Conservation (phyloP, 2,113 vertebrate genomes). For the Smithornis capensis region DNA sequence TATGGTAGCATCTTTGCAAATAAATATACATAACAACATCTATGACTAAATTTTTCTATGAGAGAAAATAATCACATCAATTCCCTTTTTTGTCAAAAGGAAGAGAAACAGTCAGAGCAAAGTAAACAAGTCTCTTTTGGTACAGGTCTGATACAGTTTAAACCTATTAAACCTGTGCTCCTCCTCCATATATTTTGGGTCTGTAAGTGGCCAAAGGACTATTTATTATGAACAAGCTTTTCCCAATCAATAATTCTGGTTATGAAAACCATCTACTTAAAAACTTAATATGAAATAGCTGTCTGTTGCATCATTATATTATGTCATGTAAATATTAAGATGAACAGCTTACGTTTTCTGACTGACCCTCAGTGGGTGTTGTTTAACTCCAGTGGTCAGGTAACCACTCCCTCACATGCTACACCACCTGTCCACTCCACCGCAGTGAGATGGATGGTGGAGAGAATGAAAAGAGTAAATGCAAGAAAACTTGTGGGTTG, state of each 20-base stretch:
- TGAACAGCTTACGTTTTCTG: not conserved
- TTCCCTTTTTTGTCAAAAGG: not conserved
- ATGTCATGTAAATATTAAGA: not conserved
- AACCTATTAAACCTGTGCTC: not conserved
- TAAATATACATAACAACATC: not conserved
- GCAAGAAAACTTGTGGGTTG: not conserved
- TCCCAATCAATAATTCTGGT: not conserved
- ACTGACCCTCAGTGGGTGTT: not conserved
- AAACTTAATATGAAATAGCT: not conserved
- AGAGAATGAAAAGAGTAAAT: not conserved
- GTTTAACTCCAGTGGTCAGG: not conserved
- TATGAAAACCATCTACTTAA: not conserved
- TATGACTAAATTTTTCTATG: not conserved
- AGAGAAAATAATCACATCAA: not conserved
- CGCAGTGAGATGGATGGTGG: accelerated
- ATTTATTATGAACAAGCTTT: not conserved
- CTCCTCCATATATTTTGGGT: not conserved
- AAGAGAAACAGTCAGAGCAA: not conserved
- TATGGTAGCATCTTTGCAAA: not conserved
- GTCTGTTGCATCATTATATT: not conserved
- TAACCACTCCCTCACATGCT: not conserved
- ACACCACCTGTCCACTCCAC: accelerated
- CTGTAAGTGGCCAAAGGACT: not conserved
- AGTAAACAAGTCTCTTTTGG: not conserved
- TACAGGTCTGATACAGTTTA: not conserved